Percentiles rank a stretch among this genome's conserved stretches.
Conservation (phyloP, 2,888 invertebrate genomes). For the Volucella bombylans region DNA sequence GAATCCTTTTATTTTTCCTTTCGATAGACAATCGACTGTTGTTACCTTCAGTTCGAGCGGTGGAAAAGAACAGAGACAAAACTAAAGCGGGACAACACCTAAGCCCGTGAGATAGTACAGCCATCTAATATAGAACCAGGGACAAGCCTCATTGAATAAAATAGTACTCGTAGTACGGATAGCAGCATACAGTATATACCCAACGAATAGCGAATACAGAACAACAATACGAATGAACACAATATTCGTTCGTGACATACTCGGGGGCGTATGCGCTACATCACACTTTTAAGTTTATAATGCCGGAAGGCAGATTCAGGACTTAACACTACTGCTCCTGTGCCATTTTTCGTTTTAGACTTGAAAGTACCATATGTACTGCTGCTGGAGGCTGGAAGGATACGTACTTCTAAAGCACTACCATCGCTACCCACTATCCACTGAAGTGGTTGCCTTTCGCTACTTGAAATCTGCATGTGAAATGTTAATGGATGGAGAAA, state of each 20-base stretch:
- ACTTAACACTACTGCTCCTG: constrained; percentile 21
- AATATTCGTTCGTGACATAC: constrained; percentile 65
- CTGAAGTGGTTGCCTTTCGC: constrained; percentile 55
- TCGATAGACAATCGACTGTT: constrained; percentile 53
- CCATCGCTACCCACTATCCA: constrained; percentile 10
- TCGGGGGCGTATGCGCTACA: constrained; percentile 69
- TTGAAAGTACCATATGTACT: background rate
- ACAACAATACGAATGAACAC: constrained; percentile 10
- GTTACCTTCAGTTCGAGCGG: background rate
- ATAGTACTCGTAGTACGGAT: no score
- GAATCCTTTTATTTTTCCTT: constrained; percentile 35
- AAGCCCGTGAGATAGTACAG: constrained; percentile 48
- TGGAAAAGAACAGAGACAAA: background rate
- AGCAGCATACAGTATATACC: constrained; percentile 4
- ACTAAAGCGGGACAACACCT: no score
- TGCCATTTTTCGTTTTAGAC: background rate
- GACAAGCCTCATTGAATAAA: constrained; percentile 61
- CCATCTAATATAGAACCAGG: constrained; percentile 33
- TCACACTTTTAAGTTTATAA: constrained; percentile 68
- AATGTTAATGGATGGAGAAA: constrained; percentile 66
- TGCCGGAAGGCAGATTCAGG: constrained; percentile 49
- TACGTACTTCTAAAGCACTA: constrained; percentile 4
- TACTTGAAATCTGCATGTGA: constrained; percentile 71
- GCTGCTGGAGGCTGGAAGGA: background rate
- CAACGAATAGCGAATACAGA: background rate